These are phyloP conservation scores for Aphis craccivora DNA, from an alignment of 1,140 invertebrate species.

Conservation along the genomic window DNA sequence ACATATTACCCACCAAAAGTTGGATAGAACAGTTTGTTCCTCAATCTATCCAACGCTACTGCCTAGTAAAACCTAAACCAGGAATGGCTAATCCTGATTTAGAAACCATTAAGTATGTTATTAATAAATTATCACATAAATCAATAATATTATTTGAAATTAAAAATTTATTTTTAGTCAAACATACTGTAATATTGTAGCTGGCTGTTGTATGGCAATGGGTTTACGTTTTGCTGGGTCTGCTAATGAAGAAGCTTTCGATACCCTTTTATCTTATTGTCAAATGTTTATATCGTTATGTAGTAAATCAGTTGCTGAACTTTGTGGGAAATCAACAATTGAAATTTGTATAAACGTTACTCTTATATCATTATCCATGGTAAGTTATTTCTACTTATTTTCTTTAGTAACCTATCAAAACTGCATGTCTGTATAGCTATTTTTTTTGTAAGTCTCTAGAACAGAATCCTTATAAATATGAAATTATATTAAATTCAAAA, in stretches of 20 bases:
- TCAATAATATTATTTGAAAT: neutral
- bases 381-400: slow-evolving; percentile 62
- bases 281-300: slow-evolving; percentile 73
- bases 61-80: slow-evolving; percentile 74
- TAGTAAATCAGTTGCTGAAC: slow-evolving; percentile 78
- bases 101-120: slow-evolving; percentile 88
- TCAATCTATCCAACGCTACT: slow-evolving; percentile 74
- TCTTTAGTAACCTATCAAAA: neutral
- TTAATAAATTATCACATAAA: slow-evolving; percentile 47
- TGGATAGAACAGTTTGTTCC: slow-evolving; percentile 90
- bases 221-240: slow-evolving; percentile 94
- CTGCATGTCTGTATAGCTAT: neutral
- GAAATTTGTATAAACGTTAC: slow-evolving; percentile 89
- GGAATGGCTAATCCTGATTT: slow-evolving; percentile 78
- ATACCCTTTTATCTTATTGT: slow-evolving; percentile 75
- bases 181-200: slow-evolving; percentile 94
- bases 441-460: neutral
- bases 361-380: slow-evolving; percentile 81
- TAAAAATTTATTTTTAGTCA: slow-evolving; percentile 72
- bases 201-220: slow-evolving; percentile 92
- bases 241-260: slow-evolving; percentile 81
- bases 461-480: neutral
- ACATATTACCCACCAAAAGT: slow-evolving; percentile 78
- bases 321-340: slow-evolving; percentile 87
- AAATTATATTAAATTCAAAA: neutral